Percentiles rank a stretch among this genome's conserved stretches.
Evolutionary conservation across 2,888 invertebrate genomes (phyloP).

Genomic region (Xanthorhoe designata): DNA sequence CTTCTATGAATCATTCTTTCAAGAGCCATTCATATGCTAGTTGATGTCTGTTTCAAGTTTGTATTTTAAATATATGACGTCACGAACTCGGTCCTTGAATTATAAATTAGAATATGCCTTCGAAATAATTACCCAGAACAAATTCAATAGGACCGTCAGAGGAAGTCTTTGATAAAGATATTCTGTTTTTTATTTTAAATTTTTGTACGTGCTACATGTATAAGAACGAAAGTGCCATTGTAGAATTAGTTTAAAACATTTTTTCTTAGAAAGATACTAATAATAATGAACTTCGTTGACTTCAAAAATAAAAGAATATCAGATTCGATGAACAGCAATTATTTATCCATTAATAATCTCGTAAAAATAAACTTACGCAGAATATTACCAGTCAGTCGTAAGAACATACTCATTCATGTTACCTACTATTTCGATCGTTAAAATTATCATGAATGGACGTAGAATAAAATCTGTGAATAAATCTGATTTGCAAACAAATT

Average conservation of each 20-base stretch:
- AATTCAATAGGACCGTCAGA: slow-evolving; percentile 61
- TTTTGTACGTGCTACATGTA: slow-evolving; percentile 43
- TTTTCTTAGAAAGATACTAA: background rate
- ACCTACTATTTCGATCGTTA: slow-evolving; percentile 3
- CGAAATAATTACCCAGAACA: slow-evolving; percentile 62
- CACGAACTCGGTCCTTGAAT: slow-evolving; percentile 52
- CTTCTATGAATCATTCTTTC: slow-evolving; percentile 36
- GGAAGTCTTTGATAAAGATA: slow-evolving; percentile 71
- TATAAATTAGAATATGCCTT: slow-evolving; percentile 56
- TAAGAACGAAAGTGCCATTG: slow-evolving; percentile 42
- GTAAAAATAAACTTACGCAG: too few relatives aligned
- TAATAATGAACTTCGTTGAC: too few relatives aligned
- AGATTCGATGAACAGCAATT: background rate
- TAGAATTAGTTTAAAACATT: background rate
- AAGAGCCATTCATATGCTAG: slow-evolving; percentile 9
- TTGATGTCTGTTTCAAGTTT: slow-evolving; percentile 43
- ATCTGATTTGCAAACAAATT: slow-evolving; percentile 1
- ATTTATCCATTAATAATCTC: too few relatives aligned
- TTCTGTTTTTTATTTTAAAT: slow-evolving; percentile 62
- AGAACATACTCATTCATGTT: background rate
- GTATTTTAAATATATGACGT: slow-evolving; percentile 42
- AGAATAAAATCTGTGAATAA: background rate
- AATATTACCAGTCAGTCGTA: too few relatives aligned
- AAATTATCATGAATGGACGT: slow-evolving; percentile 1
- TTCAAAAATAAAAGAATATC: too few relatives aligned